A percentile compares a stretch with the other conserved stretches of the same genome.
These are phyloP conservation scores for Philonicus albiceps DNA, from an alignment of 2,888 invertebrate genomes.

Conservation along the genomic window DNA sequence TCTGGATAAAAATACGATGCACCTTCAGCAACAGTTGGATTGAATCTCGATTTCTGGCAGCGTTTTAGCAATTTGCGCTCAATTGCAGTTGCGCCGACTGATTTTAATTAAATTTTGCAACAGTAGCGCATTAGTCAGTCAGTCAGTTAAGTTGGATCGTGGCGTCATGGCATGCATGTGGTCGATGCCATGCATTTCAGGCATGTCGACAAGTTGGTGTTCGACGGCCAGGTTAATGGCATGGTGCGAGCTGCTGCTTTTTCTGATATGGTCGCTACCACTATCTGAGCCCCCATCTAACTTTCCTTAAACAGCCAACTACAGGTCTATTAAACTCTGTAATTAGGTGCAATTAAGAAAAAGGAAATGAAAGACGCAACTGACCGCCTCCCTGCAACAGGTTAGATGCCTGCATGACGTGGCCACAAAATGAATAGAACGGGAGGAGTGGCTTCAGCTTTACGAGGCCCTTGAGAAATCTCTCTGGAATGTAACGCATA, in stretches of 20 bases:
- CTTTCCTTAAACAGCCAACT: constrained; percentile 1
- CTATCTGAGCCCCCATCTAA: neutral
- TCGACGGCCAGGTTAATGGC: neutral
- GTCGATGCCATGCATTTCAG: neutral
- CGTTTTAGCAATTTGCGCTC: neutral
- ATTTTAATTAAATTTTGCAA: neutral
- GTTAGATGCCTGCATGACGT: neutral
- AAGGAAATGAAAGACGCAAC: neutral
- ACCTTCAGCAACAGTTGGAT: neutral
- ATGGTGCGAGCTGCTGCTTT: neutral
- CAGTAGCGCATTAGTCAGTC: neutral
- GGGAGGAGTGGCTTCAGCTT: neutral
- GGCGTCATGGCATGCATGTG: neutral
- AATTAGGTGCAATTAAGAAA: constrained; percentile 10
- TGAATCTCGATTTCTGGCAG: neutral
- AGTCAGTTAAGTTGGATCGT: neutral
- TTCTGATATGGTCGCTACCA: neutral
- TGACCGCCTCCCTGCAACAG: neutral
- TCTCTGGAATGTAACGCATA: neutral
- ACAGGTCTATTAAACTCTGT: constrained; percentile 1
- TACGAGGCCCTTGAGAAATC: neutral
- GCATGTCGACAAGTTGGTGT: neutral
- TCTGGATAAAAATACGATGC: neutral
- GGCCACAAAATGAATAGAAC: neutral
- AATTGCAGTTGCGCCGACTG: neutral